These are phyloP conservation scores for Mnemiopsis leidyi DNA, from an alignment of 37 sponge, comb jelly and placozoan genomes.

Conservation along the genomic window DNA sequence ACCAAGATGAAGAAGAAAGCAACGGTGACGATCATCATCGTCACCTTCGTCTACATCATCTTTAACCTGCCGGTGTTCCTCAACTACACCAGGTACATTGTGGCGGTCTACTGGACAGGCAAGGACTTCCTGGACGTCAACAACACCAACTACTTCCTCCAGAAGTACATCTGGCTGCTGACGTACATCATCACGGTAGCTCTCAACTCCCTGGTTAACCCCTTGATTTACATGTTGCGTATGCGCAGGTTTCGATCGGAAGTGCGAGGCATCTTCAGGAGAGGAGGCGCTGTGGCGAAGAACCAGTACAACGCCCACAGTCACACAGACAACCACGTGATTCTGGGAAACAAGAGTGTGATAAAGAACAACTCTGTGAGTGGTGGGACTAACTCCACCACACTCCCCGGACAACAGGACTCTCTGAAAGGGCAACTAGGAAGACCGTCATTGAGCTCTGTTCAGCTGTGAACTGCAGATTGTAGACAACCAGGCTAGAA, in stretches of 20 bases:
- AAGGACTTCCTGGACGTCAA: neutral
- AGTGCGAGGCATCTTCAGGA: neutral
- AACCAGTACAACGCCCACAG: neutral
- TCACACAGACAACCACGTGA: neutral
- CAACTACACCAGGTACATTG: conserved; percentile 31
- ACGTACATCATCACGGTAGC: conserved; percentile 26
- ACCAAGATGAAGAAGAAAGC: neutral
- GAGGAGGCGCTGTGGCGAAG: neutral
- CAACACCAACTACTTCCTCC: neutral
- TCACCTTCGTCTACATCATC: conserved; percentile 51
- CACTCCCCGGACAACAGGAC: neutral
- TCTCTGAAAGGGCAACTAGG: neutral
- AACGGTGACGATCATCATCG: conserved; percentile 49
- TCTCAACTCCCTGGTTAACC: conserved; percentile 44
- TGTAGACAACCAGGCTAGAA: too few relatives aligned
- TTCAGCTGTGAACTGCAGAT: neutral
- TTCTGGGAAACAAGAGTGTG: neutral
- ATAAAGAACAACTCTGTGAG: neutral
- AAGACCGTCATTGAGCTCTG: neutral
- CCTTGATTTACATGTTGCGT: neutral
- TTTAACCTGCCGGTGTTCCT: conserved; percentile 49
- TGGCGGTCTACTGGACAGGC: neutral
- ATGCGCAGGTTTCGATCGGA: neutral
- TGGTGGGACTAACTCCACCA: neutral
- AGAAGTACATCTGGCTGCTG: conserved; percentile 47